Conservation (phyloP, 2,888 invertebrate genomes). For the Rhopalosiphum nymphaeae region DNA sequence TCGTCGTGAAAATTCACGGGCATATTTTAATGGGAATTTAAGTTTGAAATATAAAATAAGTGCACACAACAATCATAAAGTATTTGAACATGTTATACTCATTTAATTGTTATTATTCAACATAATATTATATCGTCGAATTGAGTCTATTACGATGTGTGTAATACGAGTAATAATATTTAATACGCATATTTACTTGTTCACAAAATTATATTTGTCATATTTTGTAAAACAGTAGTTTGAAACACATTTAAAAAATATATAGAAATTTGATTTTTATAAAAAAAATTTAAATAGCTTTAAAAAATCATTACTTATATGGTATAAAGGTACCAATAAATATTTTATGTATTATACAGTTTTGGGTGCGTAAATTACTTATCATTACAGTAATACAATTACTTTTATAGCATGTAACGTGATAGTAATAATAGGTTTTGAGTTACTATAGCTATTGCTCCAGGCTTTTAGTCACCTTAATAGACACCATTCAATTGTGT, state of each 20-base stretch:
- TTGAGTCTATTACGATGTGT: background rate
- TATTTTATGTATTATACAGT: too few species aligned
- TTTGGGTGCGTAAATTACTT: background rate
- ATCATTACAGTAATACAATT: background rate
- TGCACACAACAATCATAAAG: background rate
- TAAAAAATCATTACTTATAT: background rate
- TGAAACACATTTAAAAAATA: background rate
- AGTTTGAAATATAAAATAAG: background rate
- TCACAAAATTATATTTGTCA: background rate
- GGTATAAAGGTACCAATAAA: background rate
- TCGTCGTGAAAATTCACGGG: background rate
- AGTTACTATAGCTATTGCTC: background rate
- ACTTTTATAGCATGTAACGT: background rate
- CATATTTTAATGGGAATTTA: background rate
- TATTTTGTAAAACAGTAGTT: background rate
- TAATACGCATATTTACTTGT: background rate
- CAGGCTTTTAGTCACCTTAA: background rate
- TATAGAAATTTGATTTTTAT: background rate
- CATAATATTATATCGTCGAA: background rate
- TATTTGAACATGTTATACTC: background rate
- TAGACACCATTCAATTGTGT: background rate
- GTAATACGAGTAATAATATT: background rate
- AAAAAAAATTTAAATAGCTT: too few species aligned
- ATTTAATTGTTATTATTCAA: background rate
- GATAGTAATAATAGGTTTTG: background rate